These are phyloP conservation scores for Neofelis nebulosa DNA, from an alignment of 2,113 vertebrate genomes.

Conservation along the genomic window DNA sequence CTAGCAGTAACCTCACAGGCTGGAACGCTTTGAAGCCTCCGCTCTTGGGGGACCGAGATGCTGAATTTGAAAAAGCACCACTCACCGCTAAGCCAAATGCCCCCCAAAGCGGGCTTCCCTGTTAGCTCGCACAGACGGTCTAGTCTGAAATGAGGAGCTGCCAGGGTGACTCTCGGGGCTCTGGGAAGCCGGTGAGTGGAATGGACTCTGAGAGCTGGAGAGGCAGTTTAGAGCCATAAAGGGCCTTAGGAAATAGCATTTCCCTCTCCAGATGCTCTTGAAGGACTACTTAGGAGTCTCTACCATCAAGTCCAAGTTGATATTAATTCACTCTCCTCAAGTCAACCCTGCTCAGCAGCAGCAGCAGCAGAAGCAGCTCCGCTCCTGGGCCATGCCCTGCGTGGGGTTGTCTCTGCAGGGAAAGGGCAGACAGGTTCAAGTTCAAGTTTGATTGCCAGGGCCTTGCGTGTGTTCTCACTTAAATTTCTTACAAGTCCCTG, in stretches of 20 bases:
- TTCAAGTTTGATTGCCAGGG: background rate
- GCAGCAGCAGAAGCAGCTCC: background rate
- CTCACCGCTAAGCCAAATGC: background rate
- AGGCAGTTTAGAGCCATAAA: constrained; percentile 54
- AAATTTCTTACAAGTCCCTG: background rate
- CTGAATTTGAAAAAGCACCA: background rate
- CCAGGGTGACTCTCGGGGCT: background rate
- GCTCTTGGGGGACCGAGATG: background rate
- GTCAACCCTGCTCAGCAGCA: background rate
- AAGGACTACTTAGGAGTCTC: constrained; percentile 1
- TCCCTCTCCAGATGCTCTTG: constrained; percentile 55
- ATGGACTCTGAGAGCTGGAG: background rate
- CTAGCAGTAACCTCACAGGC: background rate
- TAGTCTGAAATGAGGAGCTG: background rate
- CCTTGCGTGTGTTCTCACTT: background rate
- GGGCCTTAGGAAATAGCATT: constrained; percentile 11
- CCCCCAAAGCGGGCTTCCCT: background rate
- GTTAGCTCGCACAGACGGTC: background rate
- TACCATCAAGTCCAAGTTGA: constrained; percentile 16
- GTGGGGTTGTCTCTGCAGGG: background rate
- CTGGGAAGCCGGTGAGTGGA: background rate
- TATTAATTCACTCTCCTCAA: constrained; percentile 11
- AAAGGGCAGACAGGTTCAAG: background rate
- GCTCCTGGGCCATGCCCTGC: background rate
- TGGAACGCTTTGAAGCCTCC: background rate